A percentile compares a stretch with the other conserved stretches of the same genome.
These are phyloP conservation scores for Phaenicophaeus curvirostris DNA, from an alignment of 2,797 vertebrate species.

Conservation along the genomic window DNA sequence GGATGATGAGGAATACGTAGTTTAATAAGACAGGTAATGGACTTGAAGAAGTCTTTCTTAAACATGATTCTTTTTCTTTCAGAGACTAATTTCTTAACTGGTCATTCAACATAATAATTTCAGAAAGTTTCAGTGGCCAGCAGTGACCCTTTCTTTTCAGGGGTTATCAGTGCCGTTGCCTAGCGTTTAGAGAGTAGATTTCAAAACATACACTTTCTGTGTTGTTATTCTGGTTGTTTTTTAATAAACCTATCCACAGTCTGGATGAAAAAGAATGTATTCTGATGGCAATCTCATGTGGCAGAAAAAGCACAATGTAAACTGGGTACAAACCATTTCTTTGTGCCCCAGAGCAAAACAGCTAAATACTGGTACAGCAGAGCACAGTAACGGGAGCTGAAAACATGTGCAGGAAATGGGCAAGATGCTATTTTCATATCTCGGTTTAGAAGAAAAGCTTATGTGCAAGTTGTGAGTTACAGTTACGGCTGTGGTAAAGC, in stretches of 20 bases:
- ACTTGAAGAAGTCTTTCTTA: not conserved
- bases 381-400: not conserved
- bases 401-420: not conserved
- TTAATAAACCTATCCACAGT: not conserved
- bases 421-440: constrained; percentile 16
- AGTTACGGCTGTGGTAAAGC: constrained; percentile 29
- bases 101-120: not conserved
- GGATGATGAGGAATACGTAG: not conserved
- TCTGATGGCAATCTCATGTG: not conserved
- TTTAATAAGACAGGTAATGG: not conserved
- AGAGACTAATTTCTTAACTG: not conserved
- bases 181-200: not conserved
- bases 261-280: not conserved
- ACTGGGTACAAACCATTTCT: not conserved
- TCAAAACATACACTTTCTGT: not conserved
- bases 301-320: not conserved
- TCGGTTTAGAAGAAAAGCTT: not conserved
- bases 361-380: not conserved
- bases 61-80: not conserved
- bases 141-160: not conserved
- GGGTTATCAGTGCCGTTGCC: not conserved
- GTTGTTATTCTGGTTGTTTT: not conserved
- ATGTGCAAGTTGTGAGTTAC: not conserved
- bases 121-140: not conserved
- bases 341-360: not conserved